Evolutionary conservation across 1,140 invertebrate species (phyloP).

Genomic region (Danaus melanippus): DNA sequence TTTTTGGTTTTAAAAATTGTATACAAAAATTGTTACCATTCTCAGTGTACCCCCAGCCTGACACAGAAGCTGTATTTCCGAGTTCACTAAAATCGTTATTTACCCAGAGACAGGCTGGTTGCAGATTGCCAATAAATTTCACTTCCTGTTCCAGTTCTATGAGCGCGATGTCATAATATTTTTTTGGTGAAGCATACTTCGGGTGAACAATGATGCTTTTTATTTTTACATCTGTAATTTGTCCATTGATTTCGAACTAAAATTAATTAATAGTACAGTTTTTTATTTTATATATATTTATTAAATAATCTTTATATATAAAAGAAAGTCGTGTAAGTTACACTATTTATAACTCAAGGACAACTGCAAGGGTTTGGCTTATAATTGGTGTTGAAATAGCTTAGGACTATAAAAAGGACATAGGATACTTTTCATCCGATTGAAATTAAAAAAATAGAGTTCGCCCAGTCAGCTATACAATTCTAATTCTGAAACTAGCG

Average conservation of each 20-base stretch:
- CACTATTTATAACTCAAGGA: no score
- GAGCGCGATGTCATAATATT: slow-evolving; percentile 30
- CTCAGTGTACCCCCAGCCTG: slow-evolving; percentile 42
- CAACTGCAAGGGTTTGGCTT: no score
- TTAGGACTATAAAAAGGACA: no score
- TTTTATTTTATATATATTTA: no score
- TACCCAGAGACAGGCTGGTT: slow-evolving; percentile 65
- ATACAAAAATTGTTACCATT: slow-evolving; percentile 17
- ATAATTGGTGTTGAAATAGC: no score
- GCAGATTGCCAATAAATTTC: slow-evolving; percentile 16
- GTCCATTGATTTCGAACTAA: slow-evolving; percentile 13
- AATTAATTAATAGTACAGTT: slow-evolving; percentile 1
- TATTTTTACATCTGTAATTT: slow-evolving; percentile 21
- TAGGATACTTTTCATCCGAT: no score
- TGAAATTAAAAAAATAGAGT: no score
- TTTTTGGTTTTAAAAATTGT: no score
- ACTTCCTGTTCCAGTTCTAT: slow-evolving; percentile 21
- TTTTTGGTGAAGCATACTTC: slow-evolving; percentile 18
- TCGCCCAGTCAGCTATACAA: no score
- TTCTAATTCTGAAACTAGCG: no score
- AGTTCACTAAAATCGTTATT: slow-evolving; percentile 20
- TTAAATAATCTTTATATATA: no score
- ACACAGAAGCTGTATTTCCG: slow-evolving; percentile 24
- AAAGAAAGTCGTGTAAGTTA: no score
- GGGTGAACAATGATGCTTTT: slow-evolving; percentile 23